A percentile compares a stretch with the other conserved stretches of the same genome.
These are phyloP conservation scores for Ophion obscuratus DNA, from an alignment of 2,888 invertebrate species.

Conservation along the genomic window DNA sequence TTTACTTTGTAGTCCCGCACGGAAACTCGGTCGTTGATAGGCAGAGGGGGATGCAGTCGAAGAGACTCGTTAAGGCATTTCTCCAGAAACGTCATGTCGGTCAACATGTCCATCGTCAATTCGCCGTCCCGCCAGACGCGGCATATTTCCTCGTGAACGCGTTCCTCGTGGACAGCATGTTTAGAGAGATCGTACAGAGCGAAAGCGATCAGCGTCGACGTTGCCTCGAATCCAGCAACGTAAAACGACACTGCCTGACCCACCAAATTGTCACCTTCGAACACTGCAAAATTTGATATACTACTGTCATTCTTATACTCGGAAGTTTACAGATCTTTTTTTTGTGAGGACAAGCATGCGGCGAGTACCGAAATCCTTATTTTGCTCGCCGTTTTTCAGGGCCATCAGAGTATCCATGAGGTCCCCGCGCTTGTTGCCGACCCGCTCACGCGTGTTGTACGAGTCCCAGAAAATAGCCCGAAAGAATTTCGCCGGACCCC, in stretches of 20 bases:
- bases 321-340: background rate
- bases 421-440: slow-evolving; percentile 72
- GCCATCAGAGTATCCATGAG: slow-evolving; percentile 74
- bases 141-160: slow-evolving; percentile 70
- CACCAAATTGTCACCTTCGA: slow-evolving; percentile 76
- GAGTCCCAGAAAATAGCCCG: slow-evolving; percentile 75
- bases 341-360: background rate
- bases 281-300: slow-evolving; percentile 65
- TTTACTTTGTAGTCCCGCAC: slow-evolving; percentile 72
- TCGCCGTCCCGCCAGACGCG: slow-evolving; percentile 52
- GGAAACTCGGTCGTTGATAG: slow-evolving; percentile 74
- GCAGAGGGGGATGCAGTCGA: slow-evolving; percentile 77
- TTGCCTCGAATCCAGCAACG: slow-evolving; percentile 77
- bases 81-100: slow-evolving; percentile 74
- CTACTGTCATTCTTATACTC: background rate
- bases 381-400: slow-evolving; percentile 75
- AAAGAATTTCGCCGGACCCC: slow-evolving; percentile 73
- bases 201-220: slow-evolving; percentile 74
- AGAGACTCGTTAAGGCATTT: slow-evolving; percentile 74
- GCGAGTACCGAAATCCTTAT: slow-evolving; percentile 72
- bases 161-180: slow-evolving; percentile 70
- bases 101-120: slow-evolving; percentile 71
- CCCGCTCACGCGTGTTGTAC: slow-evolving; percentile 71
- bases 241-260: slow-evolving; percentile 76
- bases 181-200: slow-evolving; percentile 73